These are phyloP conservation scores for Tortricodes alternella DNA, from an alignment of 2,888 invertebrate genomes.

Conservation along the genomic window DNA sequence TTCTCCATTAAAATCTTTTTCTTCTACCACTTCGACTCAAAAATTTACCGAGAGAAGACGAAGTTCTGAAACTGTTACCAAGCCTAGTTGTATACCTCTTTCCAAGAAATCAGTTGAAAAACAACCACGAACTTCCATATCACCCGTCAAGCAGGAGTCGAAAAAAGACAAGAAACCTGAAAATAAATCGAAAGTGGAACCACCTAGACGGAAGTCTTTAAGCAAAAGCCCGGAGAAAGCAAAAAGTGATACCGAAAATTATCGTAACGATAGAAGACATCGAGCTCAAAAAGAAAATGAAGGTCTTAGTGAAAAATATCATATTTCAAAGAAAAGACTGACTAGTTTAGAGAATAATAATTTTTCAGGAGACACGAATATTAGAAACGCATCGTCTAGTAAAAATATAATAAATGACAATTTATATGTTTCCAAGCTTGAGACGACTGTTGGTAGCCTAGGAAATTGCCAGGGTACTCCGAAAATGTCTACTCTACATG, in stretches of 20 bases:
- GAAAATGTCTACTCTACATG: conserved; percentile 75
- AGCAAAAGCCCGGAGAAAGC: conserved; percentile 71
- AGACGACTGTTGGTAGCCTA: conserved; percentile 53
- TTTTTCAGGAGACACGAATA: conserved; percentile 69
- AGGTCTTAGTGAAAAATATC: conserved; percentile 79
- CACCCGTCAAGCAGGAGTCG: conserved; percentile 68
- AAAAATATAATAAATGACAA: conserved; percentile 63
- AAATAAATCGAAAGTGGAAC: conserved; percentile 60
- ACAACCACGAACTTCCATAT: conserved; percentile 55
- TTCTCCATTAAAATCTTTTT: conserved; percentile 56
- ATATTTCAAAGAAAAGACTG: conserved; percentile 82
- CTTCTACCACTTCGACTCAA: conserved; percentile 45
- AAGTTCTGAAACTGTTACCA: conserved; percentile 59
- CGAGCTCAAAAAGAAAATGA: conserved; percentile 78
- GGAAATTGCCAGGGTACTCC: conserved; percentile 53
- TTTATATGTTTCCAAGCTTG: conserved; percentile 51
- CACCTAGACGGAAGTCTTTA: conserved; percentile 52
- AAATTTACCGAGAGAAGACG: conserved; percentile 66
- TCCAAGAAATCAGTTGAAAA: conserved; percentile 67
- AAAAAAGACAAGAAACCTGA: conserved; percentile 54
- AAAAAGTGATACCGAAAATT: conserved; percentile 69
- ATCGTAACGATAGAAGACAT: conserved; percentile 71
- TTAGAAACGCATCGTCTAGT: conserved; percentile 57
- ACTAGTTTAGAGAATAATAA: conserved; percentile 79
- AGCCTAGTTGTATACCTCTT: conserved; percentile 73